phyloP scores from a whole-genome alignment of 1,140 invertebrate species.

The Pseudomyrmex cubaensis region DNA sequence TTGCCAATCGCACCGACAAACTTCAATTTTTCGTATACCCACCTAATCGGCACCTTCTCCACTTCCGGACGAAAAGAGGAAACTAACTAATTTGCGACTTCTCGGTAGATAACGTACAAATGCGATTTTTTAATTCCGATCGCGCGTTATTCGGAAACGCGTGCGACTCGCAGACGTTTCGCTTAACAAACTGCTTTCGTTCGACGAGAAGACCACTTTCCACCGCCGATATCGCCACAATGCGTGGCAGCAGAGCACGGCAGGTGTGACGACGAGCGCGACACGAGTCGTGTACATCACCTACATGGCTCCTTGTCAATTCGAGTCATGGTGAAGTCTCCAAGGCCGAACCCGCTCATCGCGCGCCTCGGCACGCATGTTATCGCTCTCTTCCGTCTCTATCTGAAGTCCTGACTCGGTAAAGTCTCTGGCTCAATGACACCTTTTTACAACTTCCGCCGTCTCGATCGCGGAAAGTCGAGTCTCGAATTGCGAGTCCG shows the following conservation, averaged over 20 bases:
- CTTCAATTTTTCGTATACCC: background rate
- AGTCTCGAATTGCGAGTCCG: slow-evolving; percentile 6
- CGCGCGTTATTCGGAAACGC: slow-evolving; percentile 6
- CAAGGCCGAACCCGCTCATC: slow-evolving; percentile 64
- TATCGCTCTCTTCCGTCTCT: background rate
- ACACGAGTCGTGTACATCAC: slow-evolving; percentile 65
- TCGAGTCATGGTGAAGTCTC: slow-evolving; percentile 70
- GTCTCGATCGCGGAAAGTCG: slow-evolving; percentile 36
- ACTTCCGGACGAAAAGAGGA: background rate
- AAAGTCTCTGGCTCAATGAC: slow-evolving; percentile 51
- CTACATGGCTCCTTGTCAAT: slow-evolving; percentile 67
- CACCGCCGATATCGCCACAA: slow-evolving; percentile 66
- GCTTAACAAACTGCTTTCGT: slow-evolving; percentile 63
- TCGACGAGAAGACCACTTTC: slow-evolving; percentile 63
- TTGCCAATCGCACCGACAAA: background rate
- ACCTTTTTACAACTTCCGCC: slow-evolving; percentile 66
- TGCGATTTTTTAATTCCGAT: background rate
- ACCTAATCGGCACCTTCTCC: background rate
- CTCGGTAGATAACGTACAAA: background rate
- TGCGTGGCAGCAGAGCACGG: slow-evolving; percentile 56
- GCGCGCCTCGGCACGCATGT: slow-evolving; percentile 33
- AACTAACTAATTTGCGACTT: background rate
- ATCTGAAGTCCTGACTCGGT: background rate
- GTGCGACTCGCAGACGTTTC: slow-evolving; percentile 26
- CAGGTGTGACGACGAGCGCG: slow-evolving; percentile 65